phyloP scores from a whole-genome alignment of 2,888 invertebrate species.

The Lithodes maja region DNA sequence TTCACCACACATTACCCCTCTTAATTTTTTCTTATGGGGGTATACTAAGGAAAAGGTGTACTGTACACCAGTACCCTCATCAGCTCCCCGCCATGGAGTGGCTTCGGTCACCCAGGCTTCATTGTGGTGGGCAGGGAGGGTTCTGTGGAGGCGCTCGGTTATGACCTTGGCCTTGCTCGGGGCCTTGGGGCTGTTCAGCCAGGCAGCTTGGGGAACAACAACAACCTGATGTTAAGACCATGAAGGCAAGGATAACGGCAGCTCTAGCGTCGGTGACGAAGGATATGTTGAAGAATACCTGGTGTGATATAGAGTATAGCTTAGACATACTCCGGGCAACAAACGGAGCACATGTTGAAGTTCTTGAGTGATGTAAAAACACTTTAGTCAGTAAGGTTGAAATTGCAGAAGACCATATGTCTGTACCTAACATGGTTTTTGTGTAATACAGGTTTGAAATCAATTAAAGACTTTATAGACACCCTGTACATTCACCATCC shows the following conservation, averaged over 20 bases:
- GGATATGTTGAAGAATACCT: slow-evolving; percentile 36
- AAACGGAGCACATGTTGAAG: too few relatives aligned
- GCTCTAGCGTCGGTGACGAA: slow-evolving; percentile 14
- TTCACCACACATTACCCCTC: too few relatives aligned
- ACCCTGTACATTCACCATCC: neutral
- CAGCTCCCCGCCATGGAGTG: neutral
- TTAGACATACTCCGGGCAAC: neutral
- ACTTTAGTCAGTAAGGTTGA: neutral
- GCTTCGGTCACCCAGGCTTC: too few relatives aligned
- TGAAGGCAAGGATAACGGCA: slow-evolving; percentile 33
- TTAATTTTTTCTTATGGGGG: too few relatives aligned
- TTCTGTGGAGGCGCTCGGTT: too few relatives aligned
- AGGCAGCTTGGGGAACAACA: too few relatives aligned
- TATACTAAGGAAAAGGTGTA: slow-evolving; percentile 7
- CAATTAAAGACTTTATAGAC: neutral
- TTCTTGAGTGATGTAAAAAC: slow-evolving; percentile 23
- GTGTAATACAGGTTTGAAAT: slow-evolving; percentile 21
- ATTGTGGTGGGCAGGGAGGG: too few relatives aligned
- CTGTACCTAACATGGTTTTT: neutral
- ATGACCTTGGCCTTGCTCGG: too few relatives aligned
- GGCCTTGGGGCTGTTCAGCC: too few relatives aligned
- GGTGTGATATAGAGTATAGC: neutral
- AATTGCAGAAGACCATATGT: too few relatives aligned
- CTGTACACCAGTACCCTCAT: slow-evolving; percentile 33
- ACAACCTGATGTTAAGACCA: neutral